Evolutionary conservation across 2,888 invertebrate genomes (phyloP), one percentile per base, ranked within the genome.

Genomic region (Torymus aiolomorphi): DNA sequence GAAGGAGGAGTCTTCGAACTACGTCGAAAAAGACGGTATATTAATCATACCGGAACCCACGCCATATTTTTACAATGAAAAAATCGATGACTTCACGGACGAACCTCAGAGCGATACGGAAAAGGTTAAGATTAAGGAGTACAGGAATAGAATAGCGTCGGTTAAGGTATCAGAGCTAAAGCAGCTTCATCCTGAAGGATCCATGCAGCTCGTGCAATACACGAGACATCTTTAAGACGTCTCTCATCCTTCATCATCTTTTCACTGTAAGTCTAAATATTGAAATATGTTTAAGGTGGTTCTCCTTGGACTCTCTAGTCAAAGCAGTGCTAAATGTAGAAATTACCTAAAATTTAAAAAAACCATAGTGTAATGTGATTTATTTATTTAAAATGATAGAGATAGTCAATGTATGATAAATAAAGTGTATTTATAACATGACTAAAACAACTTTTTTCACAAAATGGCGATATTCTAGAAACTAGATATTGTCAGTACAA

Each of bases 81-180:
- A 82, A 69, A 76, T 86, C 31, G 84, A 82, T n/a, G 82, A 85
- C 62, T 85, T 84, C 16, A 82, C 82, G 4, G 84, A 84, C 20
- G 85, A 84, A 59, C 85, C 86, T 13, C 85, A 85, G 73, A 86
- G 77, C 54, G 83, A 84, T 61, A 83, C 81, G 2, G 85, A 83
- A 80, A 84, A 85, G 82, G 83, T 86, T 24, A 84, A 83, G 56
- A 80, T 84, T 42, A 85, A 83, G 59, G 85, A 86, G 57, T 87
- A 86, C 67, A 82, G 84, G 66, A 87, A 87, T 70, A 84, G 84
- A 76, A 74, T 86, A 14, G 82, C 84, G 14, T 84, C 85, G 51
- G 77, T 86, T 12, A 85, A 80, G 75, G 80, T 85, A 8, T 83
- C 85, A 2, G 84, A 85, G 65, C 82, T 82, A 51, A 85, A 87